phyloP scores from a whole-genome alignment of 1,140 invertebrate species.

The Drosophila cardini region DNA sequence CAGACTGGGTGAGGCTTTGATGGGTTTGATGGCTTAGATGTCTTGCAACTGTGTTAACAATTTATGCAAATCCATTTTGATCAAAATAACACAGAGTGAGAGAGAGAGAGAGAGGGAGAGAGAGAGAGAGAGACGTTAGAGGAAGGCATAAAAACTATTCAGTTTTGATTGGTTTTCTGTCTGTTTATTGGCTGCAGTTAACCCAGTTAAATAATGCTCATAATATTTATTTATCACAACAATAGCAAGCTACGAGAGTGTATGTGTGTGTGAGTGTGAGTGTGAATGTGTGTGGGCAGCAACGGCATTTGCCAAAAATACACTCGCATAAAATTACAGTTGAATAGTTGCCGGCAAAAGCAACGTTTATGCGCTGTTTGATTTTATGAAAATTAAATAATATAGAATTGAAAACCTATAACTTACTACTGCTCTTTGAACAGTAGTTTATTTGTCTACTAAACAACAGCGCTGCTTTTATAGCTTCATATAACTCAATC shows the following conservation, averaged over 20 bases:
- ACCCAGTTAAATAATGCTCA: constrained; percentile 57
- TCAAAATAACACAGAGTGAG: constrained; percentile 9
- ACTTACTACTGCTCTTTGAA: neutral
- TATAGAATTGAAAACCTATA: neutral
- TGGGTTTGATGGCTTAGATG: constrained; percentile 24
- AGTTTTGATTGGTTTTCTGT: constrained; percentile 49
- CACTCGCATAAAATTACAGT: neutral
- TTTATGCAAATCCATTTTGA: constrained; percentile 75
- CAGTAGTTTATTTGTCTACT: neutral
- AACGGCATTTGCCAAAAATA: constrained; percentile 50
- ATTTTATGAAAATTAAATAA: neutral
- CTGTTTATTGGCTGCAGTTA: constrained; percentile 58
- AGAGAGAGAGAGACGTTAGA: too few relatives aligned
- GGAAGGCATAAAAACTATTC: constrained; percentile 21
- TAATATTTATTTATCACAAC: constrained; percentile 49
- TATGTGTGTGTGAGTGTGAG: constrained; percentile 18
- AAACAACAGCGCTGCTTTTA: neutral
- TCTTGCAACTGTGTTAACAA: constrained; percentile 42
- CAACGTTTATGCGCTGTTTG: constrained; percentile 21
- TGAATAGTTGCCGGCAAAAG: constrained; percentile 26
- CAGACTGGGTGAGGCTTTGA: constrained; percentile 49
- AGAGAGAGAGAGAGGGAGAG: too few relatives aligned
- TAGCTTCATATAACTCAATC: neutral
- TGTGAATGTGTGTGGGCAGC: constrained; percentile 33
- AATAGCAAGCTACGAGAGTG: constrained; percentile 16